Evolutionary conservation across 2,797 vertebrate species (phyloP), one percentile per base, ranked within the genome.

Genomic region (Phoeniculus purpureus): DNA sequence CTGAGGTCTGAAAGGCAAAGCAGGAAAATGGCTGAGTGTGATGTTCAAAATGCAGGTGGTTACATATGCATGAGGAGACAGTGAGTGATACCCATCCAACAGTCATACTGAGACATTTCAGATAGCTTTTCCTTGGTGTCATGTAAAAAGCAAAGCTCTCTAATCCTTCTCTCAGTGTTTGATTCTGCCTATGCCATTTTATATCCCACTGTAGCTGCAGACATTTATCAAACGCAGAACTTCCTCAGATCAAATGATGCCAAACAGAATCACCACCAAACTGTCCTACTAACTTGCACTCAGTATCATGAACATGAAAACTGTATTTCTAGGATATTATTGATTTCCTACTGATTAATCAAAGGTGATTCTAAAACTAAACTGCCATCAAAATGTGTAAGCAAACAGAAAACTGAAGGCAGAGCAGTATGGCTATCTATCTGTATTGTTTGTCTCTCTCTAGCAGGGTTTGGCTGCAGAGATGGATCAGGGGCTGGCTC

Each of bases 1-100:
- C 99, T 9, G 98, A 98, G 72, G 98, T 99, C 99, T 99, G 96
- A 85, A 82, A 91, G 76, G 73, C n/a, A 93, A 56, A 86, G 56
- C 55, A 77, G 56, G 32, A 81, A 65, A 81, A 26, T 17, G 31
- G 12, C 29, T 68, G 27, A 12, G 6, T 32, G 34, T 25, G 37
- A 12, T 3, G 11, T 8, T 66, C 58, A 25, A 58, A 8, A 48
- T 31, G 34, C 29, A 84, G 17, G 20, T 10, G 10, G 43, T 18
- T 48, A 54, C 32, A 25, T 0, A 25, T 14, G 10, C 60, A 51
- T 0, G 4, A 34, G 59, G 15, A 72, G 43, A 58, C 43, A 51
- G 51, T 4, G 43, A 79, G 50, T 15, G 51, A 52, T 47, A 73
- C 18, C 43, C 86, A 64, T 2, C 14, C 60, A 70, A n/a, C 19